A percentile compares a stretch with the other conserved stretches of the same genome.
phyloP scores from a whole-genome alignment of 2,888 invertebrate species.

The Eledona agricola region DNA sequence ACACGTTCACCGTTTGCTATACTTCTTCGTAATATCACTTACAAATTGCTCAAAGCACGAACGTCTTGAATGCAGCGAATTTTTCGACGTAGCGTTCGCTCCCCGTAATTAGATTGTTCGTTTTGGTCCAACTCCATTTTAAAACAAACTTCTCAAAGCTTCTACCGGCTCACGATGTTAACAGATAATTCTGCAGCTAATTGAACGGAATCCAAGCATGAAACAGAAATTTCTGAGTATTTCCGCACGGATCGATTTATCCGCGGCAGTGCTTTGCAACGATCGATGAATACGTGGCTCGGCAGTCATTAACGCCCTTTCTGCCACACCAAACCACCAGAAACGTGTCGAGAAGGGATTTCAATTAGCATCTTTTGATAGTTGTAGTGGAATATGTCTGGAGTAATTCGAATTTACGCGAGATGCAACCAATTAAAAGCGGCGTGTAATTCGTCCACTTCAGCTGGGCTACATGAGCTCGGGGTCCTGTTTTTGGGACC shows the following conservation, averaged over 20 bases:
- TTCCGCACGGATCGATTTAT: too few species aligned
- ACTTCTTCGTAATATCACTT: too few species aligned
- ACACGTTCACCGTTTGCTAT: too few species aligned
- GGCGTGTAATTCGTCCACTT: too few species aligned
- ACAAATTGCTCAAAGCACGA: too few species aligned
- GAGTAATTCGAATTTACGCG: slow-evolving; percentile 2
- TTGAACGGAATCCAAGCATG: neutral
- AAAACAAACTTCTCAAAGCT: slow-evolving; percentile 3
- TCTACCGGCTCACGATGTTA: slow-evolving; percentile 1
- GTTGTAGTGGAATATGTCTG: neutral
- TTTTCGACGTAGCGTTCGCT: too few species aligned
- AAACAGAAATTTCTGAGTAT: neutral
- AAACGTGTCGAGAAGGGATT: neutral
- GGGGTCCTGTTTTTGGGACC: neutral
- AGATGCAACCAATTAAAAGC: too few species aligned
- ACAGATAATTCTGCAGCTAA: slow-evolving; percentile 2
- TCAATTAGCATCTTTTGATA: slow-evolving; percentile 3
- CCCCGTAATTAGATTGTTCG: slow-evolving; percentile 1
- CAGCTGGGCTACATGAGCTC: too few species aligned
- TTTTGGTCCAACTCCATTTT: neutral
- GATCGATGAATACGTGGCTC: neutral
- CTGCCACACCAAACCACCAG: neutral
- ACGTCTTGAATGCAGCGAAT: too few species aligned
- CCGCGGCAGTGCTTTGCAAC: too few species aligned
- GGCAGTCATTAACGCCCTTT: neutral